These are phyloP conservation scores for Noctua comes DNA, from an alignment of 2,888 invertebrate species.

Conservation along the genomic window DNA sequence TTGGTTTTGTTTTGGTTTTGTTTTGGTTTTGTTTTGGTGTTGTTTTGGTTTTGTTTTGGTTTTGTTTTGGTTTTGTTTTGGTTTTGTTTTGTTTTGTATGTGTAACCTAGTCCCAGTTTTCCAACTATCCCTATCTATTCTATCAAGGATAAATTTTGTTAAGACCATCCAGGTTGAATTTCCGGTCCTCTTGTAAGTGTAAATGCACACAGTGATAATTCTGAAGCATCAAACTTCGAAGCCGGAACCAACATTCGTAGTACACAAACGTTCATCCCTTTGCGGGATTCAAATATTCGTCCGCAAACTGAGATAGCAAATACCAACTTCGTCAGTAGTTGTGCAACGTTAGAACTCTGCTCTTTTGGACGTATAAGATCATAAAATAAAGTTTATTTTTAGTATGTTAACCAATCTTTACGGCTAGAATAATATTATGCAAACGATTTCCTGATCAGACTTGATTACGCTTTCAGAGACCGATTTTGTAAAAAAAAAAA, in stretches of 20 bases:
- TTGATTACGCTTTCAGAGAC: not conserved
- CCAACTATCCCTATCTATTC: no score
- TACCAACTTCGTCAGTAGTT: not conserved
- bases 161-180: not conserved
- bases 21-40: no score
- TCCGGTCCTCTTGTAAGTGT: constrained; percentile 5
- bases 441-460: not conserved
- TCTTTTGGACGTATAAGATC: not conserved
- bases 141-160: not conserved
- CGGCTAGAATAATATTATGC: not conserved
- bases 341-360: not conserved
- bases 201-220: constrained; percentile 10
- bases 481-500: not conserved
- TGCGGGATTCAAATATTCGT: not conserved
- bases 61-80: no score
- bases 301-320: not conserved
- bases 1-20: no score
- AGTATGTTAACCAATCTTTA: not conserved
- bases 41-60: no score
- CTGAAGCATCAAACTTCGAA: constrained; percentile 10
- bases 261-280: constrained; percentile 23
- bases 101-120: not conserved
- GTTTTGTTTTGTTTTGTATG: no score
- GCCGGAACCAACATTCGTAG: not conserved
- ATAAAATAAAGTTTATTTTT: not conserved